Conservation (phyloP, 2,888 invertebrate genomes). For the Cyaniris semiargus region DNA sequence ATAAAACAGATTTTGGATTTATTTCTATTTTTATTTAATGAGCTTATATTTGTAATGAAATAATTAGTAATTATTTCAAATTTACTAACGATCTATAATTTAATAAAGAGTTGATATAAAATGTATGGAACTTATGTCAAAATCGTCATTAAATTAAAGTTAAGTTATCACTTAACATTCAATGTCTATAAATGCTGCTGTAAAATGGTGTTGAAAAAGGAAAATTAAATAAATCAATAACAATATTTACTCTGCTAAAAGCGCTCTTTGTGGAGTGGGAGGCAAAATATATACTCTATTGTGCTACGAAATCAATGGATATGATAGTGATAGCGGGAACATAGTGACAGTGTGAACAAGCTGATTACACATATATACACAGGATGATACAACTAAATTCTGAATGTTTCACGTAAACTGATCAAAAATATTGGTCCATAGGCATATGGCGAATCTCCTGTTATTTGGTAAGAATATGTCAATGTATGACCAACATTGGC, state of each 20-base stretch:
- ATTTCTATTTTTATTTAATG: too few species aligned
- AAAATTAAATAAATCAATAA: background rate
- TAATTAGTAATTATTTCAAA: too few species aligned
- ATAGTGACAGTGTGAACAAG: conserved; percentile 58
- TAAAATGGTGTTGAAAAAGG: background rate
- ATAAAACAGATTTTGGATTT: background rate
- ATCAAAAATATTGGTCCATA: too few species aligned
- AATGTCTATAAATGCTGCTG: background rate
- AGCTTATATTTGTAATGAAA: too few species aligned
- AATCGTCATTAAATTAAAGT: background rate
- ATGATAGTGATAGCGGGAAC: conserved; percentile 52
- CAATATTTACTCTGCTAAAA: conserved; percentile 12
- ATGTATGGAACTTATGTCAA: too few species aligned
- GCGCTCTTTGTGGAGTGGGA: conserved; percentile 11
- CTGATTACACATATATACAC: conserved; percentile 45
- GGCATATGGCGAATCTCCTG: too few species aligned
- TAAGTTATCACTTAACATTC: background rate
- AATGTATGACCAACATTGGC: too few species aligned
- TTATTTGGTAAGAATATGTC: too few species aligned
- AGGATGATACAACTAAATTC: conserved; percentile 37
- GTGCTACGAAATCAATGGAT: conserved; percentile 55
- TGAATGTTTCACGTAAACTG: too few species aligned
- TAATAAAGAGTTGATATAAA: too few species aligned
- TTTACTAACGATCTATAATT: too few species aligned
- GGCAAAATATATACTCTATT: background rate